Percentiles rank a stretch among this genome's conserved stretches.
Evolutionary conservation across 2,113 vertebrate genomes (phyloP).

Genomic region (Festucalex cinctus): DNA sequence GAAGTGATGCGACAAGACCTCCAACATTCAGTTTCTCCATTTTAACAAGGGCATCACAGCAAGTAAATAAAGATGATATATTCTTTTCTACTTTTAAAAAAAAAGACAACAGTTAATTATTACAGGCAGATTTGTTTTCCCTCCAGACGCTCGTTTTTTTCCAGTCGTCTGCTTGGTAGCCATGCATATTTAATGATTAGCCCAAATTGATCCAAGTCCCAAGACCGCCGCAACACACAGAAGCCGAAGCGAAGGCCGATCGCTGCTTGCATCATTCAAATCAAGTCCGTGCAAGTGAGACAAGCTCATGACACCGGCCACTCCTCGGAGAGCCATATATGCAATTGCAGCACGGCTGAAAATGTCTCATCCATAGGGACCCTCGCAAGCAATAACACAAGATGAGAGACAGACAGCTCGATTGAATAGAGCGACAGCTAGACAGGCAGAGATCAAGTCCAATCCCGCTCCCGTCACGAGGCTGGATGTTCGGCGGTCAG

Average conservation of each 20-base stretch:
- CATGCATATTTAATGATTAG: conserved; percentile 56
- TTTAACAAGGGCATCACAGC: too few species aligned
- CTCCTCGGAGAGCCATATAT: conserved; percentile 60
- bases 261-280: conserved; percentile 59
- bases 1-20: too few species aligned
- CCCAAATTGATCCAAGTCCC: conserved; percentile 17
- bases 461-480: conserved; percentile 70
- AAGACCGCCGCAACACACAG: conserved; percentile 38
- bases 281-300: conserved; percentile 61
- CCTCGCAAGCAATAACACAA: conserved; percentile 67
- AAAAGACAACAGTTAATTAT: neutral
- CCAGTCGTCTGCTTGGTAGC: conserved; percentile 24
- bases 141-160: neutral
- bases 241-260: conserved; percentile 51
- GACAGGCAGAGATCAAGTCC: conserved; percentile 76
- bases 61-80: too few species aligned
- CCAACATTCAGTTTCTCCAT: too few species aligned
- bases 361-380: conserved; percentile 69
- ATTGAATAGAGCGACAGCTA: conserved; percentile 75
- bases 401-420: conserved; percentile 74
- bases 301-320: conserved; percentile 59
- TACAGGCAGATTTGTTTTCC: neutral
- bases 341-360: conserved; percentile 61
- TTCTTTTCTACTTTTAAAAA: too few species aligned
- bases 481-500: conserved; percentile 70